A percentile compares a stretch with the other conserved stretches of the same genome.
phyloP scores from a whole-genome alignment of 2,113 vertebrate genomes.

The Lophius piscatorius region DNA sequence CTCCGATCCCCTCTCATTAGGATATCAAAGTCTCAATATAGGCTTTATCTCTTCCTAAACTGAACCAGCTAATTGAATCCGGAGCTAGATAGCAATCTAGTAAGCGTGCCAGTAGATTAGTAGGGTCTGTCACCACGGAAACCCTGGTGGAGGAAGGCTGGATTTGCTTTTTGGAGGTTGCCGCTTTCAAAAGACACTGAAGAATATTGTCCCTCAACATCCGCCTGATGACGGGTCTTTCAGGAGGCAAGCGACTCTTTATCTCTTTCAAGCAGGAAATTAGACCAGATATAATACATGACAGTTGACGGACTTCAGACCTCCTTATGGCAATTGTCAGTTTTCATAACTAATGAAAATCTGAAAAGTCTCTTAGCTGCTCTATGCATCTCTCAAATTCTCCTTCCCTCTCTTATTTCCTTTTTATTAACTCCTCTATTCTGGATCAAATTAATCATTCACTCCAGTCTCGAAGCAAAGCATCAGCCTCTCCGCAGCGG shows the following conservation, averaged over 20 bases:
- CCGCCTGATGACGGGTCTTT: slow-evolving; percentile 64
- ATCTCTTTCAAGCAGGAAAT: slow-evolving; percentile 55
- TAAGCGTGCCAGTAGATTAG: slow-evolving; percentile 77
- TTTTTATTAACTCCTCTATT: slow-evolving; percentile 22
- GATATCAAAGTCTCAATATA: slow-evolving; percentile 65
- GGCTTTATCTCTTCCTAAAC: slow-evolving; percentile 67
- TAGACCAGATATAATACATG: slow-evolving; percentile 47
- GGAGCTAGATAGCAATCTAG: slow-evolving; percentile 69
- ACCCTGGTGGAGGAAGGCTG: slow-evolving; percentile 40
- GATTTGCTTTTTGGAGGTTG: slow-evolving; percentile 45
- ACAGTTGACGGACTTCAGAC: slow-evolving; percentile 28
- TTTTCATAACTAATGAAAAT: slow-evolving; percentile 3
- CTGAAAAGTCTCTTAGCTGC: background rate
- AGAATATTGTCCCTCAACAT: slow-evolving; percentile 56
- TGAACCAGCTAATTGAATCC: slow-evolving; percentile 76
- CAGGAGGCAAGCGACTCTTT: slow-evolving; percentile 22
- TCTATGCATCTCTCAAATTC: slow-evolving; percentile 4
- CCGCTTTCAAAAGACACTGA: slow-evolving; percentile 48
- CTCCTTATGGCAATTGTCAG: slow-evolving; percentile 14
- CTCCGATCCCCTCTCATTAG: slow-evolving; percentile 50
- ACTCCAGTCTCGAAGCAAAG: slow-evolving; percentile 36
- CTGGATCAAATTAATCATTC: slow-evolving; percentile 16
- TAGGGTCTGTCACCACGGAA: slow-evolving; percentile 66
- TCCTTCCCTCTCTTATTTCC: slow-evolving; percentile 21
- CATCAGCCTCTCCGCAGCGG: slow-evolving; percentile 2